Evolutionary conservation across 1,140 invertebrate genomes (phyloP).

Genomic region (Lasioglossum albipes): DNA sequence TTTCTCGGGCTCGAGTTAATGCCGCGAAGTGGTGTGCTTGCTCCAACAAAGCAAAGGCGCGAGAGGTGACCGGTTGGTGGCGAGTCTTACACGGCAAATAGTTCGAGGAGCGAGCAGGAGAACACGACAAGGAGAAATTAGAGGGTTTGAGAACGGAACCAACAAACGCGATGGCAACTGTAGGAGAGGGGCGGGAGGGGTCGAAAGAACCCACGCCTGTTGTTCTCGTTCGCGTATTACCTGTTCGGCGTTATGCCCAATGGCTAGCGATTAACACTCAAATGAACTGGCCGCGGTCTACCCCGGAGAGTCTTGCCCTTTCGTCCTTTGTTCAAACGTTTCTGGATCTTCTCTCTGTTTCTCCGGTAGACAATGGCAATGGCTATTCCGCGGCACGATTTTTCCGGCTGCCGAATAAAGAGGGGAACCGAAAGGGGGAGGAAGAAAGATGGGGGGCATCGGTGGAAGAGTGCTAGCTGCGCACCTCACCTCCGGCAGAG

Average conservation of each 20-base stretch:
- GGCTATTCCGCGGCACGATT: constrained; percentile 64
- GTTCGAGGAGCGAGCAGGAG: constrained; percentile 9
- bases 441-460: constrained; percentile 12
- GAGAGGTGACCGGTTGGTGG: neutral
- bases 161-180: neutral
- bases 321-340: constrained; percentile 59
- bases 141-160: neutral
- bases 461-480: constrained; percentile 38
- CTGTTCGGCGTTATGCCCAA: constrained; percentile 60
- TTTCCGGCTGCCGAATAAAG: constrained; percentile 68
- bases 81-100: neutral
- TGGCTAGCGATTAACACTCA: constrained; percentile 68
- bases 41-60: constrained; percentile 3
- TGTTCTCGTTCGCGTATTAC: constrained; percentile 30
- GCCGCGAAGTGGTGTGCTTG: constrained; percentile 26
- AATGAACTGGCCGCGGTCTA: constrained; percentile 55
- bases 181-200: neutral
- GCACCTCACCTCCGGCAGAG: constrained; percentile 26
- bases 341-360: constrained; percentile 46
- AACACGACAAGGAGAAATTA: constrained; percentile 17
- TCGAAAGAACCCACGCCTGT: constrained; percentile 15
- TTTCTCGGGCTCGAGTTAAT: neutral
- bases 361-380: constrained; percentile 60
- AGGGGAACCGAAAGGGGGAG: constrained; percentile 14
- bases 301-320: constrained; percentile 4